A percentile compares a stretch with the other conserved stretches of the same genome.
These are phyloP conservation scores for Emmelina monodactyla DNA, from an alignment of 2,888 invertebrate species.

Conservation along the genomic window DNA sequence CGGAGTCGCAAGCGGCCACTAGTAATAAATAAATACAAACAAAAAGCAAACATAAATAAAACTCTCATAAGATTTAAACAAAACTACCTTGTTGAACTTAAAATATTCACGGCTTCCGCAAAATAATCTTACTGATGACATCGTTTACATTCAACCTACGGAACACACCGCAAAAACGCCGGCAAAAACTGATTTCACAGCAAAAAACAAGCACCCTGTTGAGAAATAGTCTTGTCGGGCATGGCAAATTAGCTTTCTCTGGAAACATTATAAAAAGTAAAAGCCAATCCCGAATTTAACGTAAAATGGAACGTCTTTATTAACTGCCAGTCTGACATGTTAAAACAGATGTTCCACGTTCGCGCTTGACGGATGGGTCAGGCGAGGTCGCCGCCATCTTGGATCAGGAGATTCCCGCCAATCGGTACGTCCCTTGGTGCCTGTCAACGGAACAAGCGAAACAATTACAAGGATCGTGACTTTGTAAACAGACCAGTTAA, in stretches of 20 bases:
- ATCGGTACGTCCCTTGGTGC: conserved; percentile 41
- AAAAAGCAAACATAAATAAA: not conserved
- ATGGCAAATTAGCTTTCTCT: conserved; percentile 1
- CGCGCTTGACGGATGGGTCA: conserved; percentile 57
- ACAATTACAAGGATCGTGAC: conserved; percentile 50
- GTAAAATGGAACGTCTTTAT: conserved; percentile 34
- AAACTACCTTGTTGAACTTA: not conserved
- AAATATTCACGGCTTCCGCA: not conserved
- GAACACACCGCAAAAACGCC: not conserved
- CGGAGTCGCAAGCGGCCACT: too few species aligned
- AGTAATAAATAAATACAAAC: too few species aligned
- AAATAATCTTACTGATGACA: too few species aligned
- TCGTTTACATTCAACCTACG: too few species aligned
- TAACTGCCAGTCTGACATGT: conserved; percentile 51
- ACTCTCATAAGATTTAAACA: not conserved
- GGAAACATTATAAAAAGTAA: not conserved
- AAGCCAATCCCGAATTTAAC: conserved; percentile 23
- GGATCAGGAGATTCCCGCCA: conserved; percentile 52
- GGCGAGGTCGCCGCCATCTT: conserved; percentile 54
- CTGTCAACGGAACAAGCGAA: conserved; percentile 45
- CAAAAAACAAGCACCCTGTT: not conserved
- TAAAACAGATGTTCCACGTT: conserved; percentile 61
- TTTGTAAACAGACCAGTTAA: conserved; percentile 36
- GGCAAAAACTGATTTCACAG: not conserved
- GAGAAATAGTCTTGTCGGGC: not conserved